Evolutionary conservation across 2,797 vertebrate genomes (phyloP).

Genomic region (Linurgus olivaceus): DNA sequence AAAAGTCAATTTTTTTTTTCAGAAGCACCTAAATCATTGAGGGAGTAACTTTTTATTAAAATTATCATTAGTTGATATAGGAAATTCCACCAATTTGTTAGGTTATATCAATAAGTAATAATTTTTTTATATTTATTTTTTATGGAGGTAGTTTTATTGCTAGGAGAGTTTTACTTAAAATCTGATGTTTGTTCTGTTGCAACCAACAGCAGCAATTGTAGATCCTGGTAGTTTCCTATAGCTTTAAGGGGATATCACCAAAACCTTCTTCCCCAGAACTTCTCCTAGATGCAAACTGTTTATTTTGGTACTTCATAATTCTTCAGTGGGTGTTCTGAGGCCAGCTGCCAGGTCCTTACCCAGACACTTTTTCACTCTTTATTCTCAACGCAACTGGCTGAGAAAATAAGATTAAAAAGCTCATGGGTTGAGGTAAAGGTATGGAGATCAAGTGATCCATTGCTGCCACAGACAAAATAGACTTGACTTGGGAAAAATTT

Average conservation of each 20-base stretch:
- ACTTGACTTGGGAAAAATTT: neutral
- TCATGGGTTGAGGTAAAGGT: neutral
- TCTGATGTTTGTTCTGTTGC: neutral
- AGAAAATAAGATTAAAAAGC: neutral
- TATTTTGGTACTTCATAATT: neutral
- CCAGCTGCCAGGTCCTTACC: neutral
- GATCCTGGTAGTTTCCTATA: neutral
- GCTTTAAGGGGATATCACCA: neutral
- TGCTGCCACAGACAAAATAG: neutral
- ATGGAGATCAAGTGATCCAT: neutral
- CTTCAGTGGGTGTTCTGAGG: neutral
- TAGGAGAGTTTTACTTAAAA: neutral
- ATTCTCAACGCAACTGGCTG: neutral
- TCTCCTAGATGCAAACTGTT: neutral
- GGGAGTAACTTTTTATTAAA: neutral
- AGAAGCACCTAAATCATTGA: neutral
- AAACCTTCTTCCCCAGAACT: neutral
- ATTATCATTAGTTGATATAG: neutral
- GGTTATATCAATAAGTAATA: neutral
- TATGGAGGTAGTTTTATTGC: neutral
- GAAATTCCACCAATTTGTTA: neutral
- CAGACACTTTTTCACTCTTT: neutral
- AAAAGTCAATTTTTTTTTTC: neutral
- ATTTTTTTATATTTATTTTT: neutral
- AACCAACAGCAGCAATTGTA: neutral